A percentile compares a stretch with the other conserved stretches of the same genome.
Conservation (phyloP, 2,797 vertebrate genomes). For the Pelodytes ibericus region DNA sequence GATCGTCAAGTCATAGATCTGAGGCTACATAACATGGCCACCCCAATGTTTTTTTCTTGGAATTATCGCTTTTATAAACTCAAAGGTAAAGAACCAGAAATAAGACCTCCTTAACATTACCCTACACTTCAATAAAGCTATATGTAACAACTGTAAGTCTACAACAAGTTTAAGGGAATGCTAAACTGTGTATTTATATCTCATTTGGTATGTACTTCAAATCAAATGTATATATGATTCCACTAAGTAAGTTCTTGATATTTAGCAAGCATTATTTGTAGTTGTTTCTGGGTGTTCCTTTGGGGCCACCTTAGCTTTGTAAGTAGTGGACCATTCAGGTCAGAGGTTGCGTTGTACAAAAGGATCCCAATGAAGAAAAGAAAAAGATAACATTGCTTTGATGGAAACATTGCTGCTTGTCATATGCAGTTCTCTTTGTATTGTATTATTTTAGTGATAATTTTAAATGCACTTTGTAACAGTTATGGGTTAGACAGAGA, state of each 20-base stretch:
- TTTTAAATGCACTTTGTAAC: conserved; percentile 28
- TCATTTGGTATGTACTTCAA: no score
- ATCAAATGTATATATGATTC: no score
- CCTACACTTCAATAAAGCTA: no score
- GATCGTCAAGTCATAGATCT: no score
- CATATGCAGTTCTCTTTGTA: conserved; percentile 23
- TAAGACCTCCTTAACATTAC: no score
- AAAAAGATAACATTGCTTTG: conserved; percentile 31
- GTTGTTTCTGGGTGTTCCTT: not conserved
- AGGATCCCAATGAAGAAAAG: conserved; percentile 21
- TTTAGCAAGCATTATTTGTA: not conserved
- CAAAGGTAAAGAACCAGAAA: no score
- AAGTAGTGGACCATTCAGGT: conserved; percentile 4
- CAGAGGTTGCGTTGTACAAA: conserved; percentile 1
- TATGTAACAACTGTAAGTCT: no score
- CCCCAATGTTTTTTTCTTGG: no score
- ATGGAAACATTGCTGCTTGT: conserved; percentile 27
- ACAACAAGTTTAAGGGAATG: no score
- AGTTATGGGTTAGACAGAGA: conserved; percentile 36
- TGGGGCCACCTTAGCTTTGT: not conserved
- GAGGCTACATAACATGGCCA: no score
- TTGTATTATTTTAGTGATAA: conserved; percentile 37
- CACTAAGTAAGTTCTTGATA: not conserved
- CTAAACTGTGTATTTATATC: no score
- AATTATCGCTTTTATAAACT: no score